phyloP scores from a whole-genome alignment of 2,888 invertebrate genomes.

The Hedychridium roseum region DNA sequence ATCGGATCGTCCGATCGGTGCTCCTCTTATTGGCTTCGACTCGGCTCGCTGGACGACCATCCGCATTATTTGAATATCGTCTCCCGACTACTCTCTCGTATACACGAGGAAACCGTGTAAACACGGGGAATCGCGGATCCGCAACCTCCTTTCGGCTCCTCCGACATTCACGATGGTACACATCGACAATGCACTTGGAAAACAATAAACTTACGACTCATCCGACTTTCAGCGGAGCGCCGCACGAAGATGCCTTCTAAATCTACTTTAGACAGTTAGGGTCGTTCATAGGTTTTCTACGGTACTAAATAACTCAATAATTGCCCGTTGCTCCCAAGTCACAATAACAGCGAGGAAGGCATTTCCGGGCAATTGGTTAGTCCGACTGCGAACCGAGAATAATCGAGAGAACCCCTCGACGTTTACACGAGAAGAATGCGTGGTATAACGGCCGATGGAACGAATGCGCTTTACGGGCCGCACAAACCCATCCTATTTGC shows the following conservation, averaged over 20 bases:
- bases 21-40: slow-evolving; percentile 26
- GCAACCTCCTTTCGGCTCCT: too few relatives aligned
- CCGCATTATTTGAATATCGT: slow-evolving; percentile 45
- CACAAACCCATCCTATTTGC: too few relatives aligned
- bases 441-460: too few relatives aligned
- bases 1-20: slow-evolving; percentile 31
- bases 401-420: too few relatives aligned
- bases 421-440: too few relatives aligned
- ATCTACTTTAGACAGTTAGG: background rate
- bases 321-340: background rate
- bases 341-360: background rate
- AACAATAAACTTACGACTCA: too few relatives aligned
- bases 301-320: slow-evolving; percentile 1
- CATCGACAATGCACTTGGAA: too few relatives aligned
- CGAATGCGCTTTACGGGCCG: too few relatives aligned
- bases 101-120: background rate
- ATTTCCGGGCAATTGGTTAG: background rate
- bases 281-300: background rate
- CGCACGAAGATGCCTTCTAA: too few relatives aligned
- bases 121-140: too few relatives aligned
- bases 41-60: slow-evolving; percentile 36
- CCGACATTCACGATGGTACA: too few relatives aligned
- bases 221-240: too few relatives aligned
- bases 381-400: background rate
- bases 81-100: slow-evolving; percentile 5